Percentiles rank a stretch among this genome's conserved stretches.
These are phyloP conservation scores for Drosophila kanapiae DNA, from an alignment of 1,140 invertebrate genomes.

Conservation along the genomic window DNA sequence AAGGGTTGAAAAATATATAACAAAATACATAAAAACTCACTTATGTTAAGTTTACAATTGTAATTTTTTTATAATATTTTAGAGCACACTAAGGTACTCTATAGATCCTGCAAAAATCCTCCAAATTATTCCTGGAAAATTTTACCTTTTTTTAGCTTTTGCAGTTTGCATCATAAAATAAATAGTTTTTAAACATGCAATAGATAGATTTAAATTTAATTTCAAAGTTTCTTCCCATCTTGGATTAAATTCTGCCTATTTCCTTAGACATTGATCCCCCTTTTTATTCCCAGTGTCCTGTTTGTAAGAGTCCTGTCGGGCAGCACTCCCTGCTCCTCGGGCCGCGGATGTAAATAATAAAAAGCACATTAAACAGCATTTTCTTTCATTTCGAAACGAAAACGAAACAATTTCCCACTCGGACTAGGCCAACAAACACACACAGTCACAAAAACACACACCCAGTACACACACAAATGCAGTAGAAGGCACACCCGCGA, in stretches of 20 bases:
- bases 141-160: too few relatives aligned
- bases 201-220: neutral
- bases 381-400: conserved; percentile 81
- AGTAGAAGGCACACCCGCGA: neutral
- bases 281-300: conserved; percentile 11
- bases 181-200: too few relatives aligned
- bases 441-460: conserved; percentile 2
- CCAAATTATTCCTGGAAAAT: too few relatives aligned
- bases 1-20: neutral
- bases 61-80: too few relatives aligned
- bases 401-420: conserved; percentile 75
- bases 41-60: too few relatives aligned
- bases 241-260: neutral
- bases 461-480: conserved; percentile 18
- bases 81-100: too few relatives aligned
- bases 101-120: too few relatives aligned
- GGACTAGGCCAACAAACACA: conserved; percentile 40
- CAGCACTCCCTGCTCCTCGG: conserved; percentile 21
- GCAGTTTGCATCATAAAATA: too few relatives aligned
- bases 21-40: neutral
- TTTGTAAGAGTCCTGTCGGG: conserved; percentile 14
- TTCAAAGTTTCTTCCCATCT: neutral
- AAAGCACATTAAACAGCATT: conserved; percentile 83
- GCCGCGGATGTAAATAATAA: conserved; percentile 81
- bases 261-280: neutral